These are phyloP conservation scores for Acrocephalus arundinaceus DNA, from an alignment of 2,113 vertebrate genomes.

Conservation along the genomic window DNA sequence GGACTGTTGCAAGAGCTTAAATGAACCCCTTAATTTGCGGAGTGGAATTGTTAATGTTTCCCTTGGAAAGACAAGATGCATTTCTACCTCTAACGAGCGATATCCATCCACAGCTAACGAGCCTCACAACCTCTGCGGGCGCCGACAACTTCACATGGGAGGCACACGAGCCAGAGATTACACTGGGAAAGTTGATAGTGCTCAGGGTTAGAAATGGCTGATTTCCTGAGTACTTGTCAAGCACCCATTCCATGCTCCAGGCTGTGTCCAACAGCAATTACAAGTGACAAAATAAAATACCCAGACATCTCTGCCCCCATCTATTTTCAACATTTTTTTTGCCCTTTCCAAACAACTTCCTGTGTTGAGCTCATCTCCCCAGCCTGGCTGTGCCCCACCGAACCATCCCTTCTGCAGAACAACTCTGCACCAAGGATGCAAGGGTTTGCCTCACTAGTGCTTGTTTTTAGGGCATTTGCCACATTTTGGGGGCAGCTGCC, in stretches of 20 bases:
- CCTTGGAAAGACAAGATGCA: not conserved
- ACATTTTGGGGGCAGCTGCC: not conserved
- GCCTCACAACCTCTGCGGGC: not conserved
- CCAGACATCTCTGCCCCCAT: not conserved
- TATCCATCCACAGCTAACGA: constrained; percentile 36
- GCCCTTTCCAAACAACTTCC: not conserved
- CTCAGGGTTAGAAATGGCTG: constrained; percentile 3
- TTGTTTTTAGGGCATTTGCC: not conserved
- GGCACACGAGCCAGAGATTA: not conserved
- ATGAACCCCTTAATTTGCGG: constrained; percentile 39
- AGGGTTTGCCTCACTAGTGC: not conserved
- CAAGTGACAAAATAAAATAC: constrained; percentile 4
- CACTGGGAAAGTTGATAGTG: not conserved
- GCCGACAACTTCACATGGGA: constrained; percentile 19
- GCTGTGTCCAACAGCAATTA: constrained; percentile 1
- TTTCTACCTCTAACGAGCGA: constrained; percentile 19
- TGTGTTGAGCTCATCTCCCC: not conserved
- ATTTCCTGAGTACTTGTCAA: constrained; percentile 13
- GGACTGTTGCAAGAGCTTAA: constrained; percentile 10
- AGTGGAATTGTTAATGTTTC: constrained; percentile 23
- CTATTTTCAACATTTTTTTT: not conserved
- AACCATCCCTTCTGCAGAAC: not conserved
- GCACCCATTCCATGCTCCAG: not conserved
- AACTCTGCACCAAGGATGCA: rapidly evolving
- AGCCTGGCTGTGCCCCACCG: not conserved